phyloP scores from a whole-genome alignment of 2,797 vertebrate species.

The Sebastiscus tertius region DNA sequence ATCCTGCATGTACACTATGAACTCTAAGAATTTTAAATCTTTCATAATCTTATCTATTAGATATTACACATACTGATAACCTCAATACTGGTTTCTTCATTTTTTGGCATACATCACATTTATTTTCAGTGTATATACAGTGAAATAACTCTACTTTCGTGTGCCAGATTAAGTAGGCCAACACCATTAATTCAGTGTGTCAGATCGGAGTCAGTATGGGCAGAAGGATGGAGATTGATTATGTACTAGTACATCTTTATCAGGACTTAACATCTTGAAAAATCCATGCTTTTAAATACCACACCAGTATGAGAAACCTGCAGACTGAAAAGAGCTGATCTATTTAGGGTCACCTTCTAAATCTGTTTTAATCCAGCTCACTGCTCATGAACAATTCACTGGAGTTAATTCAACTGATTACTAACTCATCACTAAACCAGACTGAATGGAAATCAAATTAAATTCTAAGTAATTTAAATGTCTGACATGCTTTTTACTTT shows the following conservation, averaged over 20 bases:
- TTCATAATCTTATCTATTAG: not conserved
- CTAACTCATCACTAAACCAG: not conserved
- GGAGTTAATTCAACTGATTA: not conserved
- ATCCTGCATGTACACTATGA: not conserved
- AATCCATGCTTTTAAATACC: not conserved
- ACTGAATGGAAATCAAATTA: not conserved
- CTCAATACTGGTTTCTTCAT: not conserved
- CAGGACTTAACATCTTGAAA: not conserved
- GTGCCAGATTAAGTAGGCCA: too few species aligned
- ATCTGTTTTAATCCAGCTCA: not conserved
- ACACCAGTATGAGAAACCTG: not conserved
- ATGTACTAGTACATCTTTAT: not conserved
- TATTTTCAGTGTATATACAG: not conserved
- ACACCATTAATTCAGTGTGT: not conserved
- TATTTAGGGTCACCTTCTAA: not conserved
- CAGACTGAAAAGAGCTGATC: not conserved
- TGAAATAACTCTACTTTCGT: accelerated
- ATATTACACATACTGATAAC: not conserved
- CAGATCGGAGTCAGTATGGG: not conserved
- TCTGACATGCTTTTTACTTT: not conserved
- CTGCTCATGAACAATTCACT: not conserved
- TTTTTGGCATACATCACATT: not conserved
- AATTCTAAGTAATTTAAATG: not conserved
- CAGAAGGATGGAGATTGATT: not conserved
- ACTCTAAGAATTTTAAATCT: not conserved